Percentiles rank a stretch among this genome's conserved stretches.
These are phyloP conservation scores for Drosophila nikananu DNA, from an alignment of 1,140 invertebrate species.

Conservation along the genomic window DNA sequence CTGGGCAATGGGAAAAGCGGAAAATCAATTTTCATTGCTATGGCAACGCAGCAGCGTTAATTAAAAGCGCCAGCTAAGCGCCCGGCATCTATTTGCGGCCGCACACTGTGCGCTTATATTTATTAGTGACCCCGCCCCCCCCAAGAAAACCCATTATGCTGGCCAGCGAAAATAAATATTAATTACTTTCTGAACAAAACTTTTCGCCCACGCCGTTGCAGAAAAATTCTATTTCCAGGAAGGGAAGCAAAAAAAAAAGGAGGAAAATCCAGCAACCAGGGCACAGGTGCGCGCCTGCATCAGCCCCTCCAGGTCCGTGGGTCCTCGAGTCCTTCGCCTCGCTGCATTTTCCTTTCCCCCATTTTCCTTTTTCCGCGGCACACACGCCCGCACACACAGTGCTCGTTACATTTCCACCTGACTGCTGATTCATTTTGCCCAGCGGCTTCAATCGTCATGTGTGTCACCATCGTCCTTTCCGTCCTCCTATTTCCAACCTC, in stretches of 20 bases:
- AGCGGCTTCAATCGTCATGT: conserved; percentile 58
- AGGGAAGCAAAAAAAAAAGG: conserved; percentile 5
- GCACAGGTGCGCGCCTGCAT: conserved; percentile 26
- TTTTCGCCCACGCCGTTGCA: conserved; percentile 28
- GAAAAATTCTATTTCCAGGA: conserved; percentile 40
- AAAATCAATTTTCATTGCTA: conserved; percentile 58
- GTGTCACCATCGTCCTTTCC: conserved; percentile 33
- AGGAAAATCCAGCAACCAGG: conserved; percentile 1
- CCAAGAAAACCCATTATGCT: conserved; percentile 45
- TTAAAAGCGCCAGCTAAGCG: conserved; percentile 63
- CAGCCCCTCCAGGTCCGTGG: neutral
- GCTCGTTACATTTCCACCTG: conserved; percentile 62
- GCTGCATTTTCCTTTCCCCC: conserved; percentile 31
- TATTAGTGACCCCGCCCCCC: conserved; percentile 58
- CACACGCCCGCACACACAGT: conserved; percentile 58
- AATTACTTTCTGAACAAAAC: conserved; percentile 80
- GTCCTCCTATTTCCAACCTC: conserved; percentile 6
- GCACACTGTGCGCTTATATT: conserved; percentile 50
- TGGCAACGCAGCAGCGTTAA: conserved; percentile 42
- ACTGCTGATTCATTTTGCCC: conserved; percentile 61
- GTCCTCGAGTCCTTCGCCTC: conserved; percentile 7
- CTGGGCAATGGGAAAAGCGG: conserved; percentile 79
- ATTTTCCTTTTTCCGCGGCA: conserved; percentile 39
- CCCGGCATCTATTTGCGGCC: conserved; percentile 54
- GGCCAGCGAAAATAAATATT: conserved; percentile 72